Evolutionary conservation across 1,140 invertebrate species (phyloP), one percentile per base, ranked within the genome.

Genomic region (Vanessa atalanta): DNA sequence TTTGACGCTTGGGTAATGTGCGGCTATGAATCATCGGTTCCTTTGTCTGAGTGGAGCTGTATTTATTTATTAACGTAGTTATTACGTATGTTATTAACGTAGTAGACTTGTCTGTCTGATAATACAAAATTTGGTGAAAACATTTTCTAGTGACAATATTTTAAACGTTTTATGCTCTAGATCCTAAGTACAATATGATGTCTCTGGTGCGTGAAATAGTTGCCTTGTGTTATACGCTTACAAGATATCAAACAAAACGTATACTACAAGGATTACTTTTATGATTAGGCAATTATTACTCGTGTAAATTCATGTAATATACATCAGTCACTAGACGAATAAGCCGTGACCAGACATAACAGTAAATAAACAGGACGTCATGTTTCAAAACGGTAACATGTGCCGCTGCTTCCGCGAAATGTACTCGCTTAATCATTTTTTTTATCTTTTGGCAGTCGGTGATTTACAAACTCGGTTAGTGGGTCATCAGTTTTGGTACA

Each of bases 361-460:
- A 53, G 65, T 50, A 68, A 8, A 57, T 69, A 61, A 20, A 67
- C 47, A 48, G 55, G 72, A 73, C 31, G 65, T 68, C 48, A 67
- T 70, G 61, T 64, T 61, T 65, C 47, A 81, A 80, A 84, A 81
- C 81, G 73, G 78, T 79, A 82, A 79, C 66, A 65, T 69, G 72
- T 76, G 67, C 79, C 78, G 83, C 78, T 82, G 77, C 79, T 83
- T 83, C 83, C 74, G 60, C 76, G 83, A 81, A 81, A 72, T 70
- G 72, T 64, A 73, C 77, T 73, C 79, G 72, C 75, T 76, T 78
- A 68, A 31, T 76, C 79, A 68, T 75, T 78, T 75, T 73, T 79
- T 80, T 83, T 82, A 79, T 77, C 69, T 79, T 79, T 79, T 72
- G 72, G 57, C 69, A 74, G 65, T 78, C 73, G 65, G 61, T 70